Percentiles rank a stretch among this genome's conserved stretches.
These are phyloP conservation scores for Heliothis peltigera DNA, from an alignment of 2,888 invertebrate genomes.

Conservation along the genomic window DNA sequence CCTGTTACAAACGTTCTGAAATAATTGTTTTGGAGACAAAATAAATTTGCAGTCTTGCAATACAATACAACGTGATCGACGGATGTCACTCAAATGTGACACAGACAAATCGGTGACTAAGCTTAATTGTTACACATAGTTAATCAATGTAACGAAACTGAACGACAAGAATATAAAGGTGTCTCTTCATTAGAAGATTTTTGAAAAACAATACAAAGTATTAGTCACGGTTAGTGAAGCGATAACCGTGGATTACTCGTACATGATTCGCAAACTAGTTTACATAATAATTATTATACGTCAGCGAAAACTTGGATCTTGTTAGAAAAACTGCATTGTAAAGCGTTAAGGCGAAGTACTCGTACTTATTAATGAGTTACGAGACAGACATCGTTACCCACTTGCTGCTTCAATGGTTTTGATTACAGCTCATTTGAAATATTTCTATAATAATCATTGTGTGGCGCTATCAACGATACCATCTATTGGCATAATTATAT, in stretches of 20 bases:
- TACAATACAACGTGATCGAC: constrained; percentile 23
- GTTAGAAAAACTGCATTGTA: constrained; percentile 40
- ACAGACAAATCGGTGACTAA: constrained; percentile 22
- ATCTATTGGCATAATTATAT: constrained; percentile 17
- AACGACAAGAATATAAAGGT: constrained; percentile 22
- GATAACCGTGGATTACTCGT: constrained; percentile 12
- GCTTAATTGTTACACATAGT: constrained; percentile 37
- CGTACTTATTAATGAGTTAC: constrained; percentile 48
- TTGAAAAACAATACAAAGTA: constrained; percentile 32
- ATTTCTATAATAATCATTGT: constrained; percentile 36
- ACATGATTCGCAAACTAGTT: constrained; percentile 20
- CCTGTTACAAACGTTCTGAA: not conserved
- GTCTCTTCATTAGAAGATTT: constrained; percentile 21
- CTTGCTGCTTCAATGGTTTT: constrained; percentile 51
- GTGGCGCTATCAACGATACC: constrained; percentile 26
- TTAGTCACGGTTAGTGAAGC: constrained; percentile 42
- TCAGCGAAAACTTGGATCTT: constrained; percentile 28
- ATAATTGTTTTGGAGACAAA: constrained; percentile 20
- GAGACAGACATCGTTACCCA: constrained; percentile 46
- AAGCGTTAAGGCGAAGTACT: constrained; percentile 25
- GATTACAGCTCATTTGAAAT: constrained; percentile 51
- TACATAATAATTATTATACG: constrained; percentile 32
- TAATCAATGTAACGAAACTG: constrained; percentile 32
- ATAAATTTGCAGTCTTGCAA: constrained; percentile 22
- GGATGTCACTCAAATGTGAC: constrained; percentile 18